Base-by-base conservation (phyloP, 2,113 vertebrate genomes). In the Jacana jacana region DNA sequence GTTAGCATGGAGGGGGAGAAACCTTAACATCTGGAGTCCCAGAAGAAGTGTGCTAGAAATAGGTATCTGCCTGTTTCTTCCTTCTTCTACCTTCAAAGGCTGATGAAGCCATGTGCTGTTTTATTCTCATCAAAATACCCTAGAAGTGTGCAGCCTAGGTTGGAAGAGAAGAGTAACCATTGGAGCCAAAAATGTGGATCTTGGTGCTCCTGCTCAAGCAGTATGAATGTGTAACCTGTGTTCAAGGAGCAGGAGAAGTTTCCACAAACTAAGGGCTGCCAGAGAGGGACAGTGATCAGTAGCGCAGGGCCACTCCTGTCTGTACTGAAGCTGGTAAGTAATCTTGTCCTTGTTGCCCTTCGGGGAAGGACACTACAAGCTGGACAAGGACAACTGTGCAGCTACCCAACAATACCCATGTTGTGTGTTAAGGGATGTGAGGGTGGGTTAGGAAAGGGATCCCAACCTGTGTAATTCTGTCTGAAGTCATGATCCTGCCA, bases 381-480 rank as follows among this genome's bases (percentile, higher is more conserved):
- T 51, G 72, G 42, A 49, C 19, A 70, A 54, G 14, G 22, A 71
- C 27, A 91, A 39, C 6, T 0, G 1, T 63, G 40, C 7, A 57
- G 54, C 42, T 48, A 5, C 33, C 9, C 44, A 68, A 27, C 16
- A 65, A 12, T 35, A 55, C 10, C 13, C 42, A 61, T 0, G 0
- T 10, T 35, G 19, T 24, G 9, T 19, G 3, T 51, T 64, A 48
- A 35, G 22, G 40, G 35, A 68, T 19, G 11, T 20, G 69, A 86
- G 28, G 20, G 14, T 7, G 8, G 27, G 7, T 51, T 77, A 77
- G 66, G 46, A 89, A 82, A 79, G 35, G 18, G 27, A n/a, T 79
- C 22, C 10, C 27, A 64, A 25, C 4, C 11, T 0, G 0, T 28
- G 12, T 31, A 33, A 30, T 0, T 0, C 58, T 44, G 11, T 84